phyloP scores from a whole-genome alignment of 2,888 invertebrate genomes.

The Pheosia gnoma region DNA sequence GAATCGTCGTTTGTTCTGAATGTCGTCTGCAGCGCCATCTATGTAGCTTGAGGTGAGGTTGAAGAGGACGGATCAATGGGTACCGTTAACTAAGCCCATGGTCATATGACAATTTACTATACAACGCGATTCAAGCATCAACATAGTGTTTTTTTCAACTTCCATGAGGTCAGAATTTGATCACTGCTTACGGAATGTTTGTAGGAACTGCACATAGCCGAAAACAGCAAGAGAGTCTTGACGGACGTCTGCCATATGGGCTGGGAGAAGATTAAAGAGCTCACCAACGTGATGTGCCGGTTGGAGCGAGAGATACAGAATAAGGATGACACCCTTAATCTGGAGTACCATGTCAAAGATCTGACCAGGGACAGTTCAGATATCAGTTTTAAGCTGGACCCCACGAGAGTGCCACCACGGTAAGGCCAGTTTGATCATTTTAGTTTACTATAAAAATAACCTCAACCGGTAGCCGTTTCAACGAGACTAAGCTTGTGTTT shows the following conservation, averaged over 20 bases:
- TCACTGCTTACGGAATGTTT: conserved; percentile 6
- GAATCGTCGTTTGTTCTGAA: too few relatives aligned
- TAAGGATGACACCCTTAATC: conserved; percentile 90
- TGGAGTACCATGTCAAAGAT: conserved; percentile 89
- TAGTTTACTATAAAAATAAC: too few relatives aligned
- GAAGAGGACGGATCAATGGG: too few relatives aligned
- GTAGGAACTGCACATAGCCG: conserved; percentile 77
- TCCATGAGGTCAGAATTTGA: too few relatives aligned
- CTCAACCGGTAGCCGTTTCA: too few relatives aligned
- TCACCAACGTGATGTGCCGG: conserved; percentile 89
- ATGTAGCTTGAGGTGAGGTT: too few relatives aligned
- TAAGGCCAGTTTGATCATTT: conserved; percentile 47
- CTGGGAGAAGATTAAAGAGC: conserved; percentile 91
- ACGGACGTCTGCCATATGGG: conserved; percentile 82
- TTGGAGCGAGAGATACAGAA: conserved; percentile 90
- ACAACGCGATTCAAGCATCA: too few relatives aligned
- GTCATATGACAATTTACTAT: too few relatives aligned
- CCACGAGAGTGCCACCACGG: conserved; percentile 89
- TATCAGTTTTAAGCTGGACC: conserved; percentile 92
- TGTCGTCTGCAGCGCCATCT: too few relatives aligned
- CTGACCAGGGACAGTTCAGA: conserved; percentile 90
- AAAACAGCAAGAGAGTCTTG: conserved; percentile 74
- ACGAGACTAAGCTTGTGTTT: too few relatives aligned
- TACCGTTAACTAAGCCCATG: too few relatives aligned
- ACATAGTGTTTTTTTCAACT: too few relatives aligned